Evolutionary conservation across 2,797 vertebrate species (phyloP).

Genomic region (Passerculus sandwichensis): DNA sequence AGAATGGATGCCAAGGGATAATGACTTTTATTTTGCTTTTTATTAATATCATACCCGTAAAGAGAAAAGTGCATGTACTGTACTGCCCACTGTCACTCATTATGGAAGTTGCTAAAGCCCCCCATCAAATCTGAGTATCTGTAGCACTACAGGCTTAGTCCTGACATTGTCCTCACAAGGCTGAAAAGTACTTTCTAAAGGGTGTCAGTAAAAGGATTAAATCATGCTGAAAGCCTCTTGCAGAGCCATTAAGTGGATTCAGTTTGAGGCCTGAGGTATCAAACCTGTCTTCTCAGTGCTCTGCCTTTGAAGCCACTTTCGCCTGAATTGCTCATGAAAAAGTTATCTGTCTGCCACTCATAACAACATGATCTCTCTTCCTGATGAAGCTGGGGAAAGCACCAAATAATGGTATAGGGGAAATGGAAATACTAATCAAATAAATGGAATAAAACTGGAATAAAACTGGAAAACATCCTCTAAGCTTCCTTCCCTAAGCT

Average conservation of each 20-base stretch:
- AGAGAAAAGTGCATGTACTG: not conserved
- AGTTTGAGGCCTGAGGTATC: not conserved
- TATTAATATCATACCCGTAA: not conserved
- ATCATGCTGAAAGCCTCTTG: not conserved
- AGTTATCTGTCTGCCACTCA: not conserved
- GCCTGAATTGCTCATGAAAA: not conserved
- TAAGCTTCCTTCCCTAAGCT: not conserved
- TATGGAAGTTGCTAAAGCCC: not conserved
- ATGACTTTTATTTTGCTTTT: not conserved
- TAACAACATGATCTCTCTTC: not conserved
- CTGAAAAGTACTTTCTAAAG: not conserved
- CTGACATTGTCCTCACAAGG: not conserved
- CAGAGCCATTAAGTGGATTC: not conserved
- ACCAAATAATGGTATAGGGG: not conserved
- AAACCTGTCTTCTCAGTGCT: not conserved
- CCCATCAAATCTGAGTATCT: not conserved
- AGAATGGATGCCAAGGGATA: not conserved
- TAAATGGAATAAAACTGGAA: not conserved
- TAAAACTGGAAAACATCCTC: not conserved
- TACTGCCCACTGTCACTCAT: not conserved
- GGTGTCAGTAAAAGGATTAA: not conserved
- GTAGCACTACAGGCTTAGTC: not conserved
- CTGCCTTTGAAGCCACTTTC: not conserved
- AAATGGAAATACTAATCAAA: not conserved
- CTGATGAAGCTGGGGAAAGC: not conserved